Evolutionary conservation across 2,797 vertebrate species (phyloP).

Genomic region (Synanceia verrucosa): DNA sequence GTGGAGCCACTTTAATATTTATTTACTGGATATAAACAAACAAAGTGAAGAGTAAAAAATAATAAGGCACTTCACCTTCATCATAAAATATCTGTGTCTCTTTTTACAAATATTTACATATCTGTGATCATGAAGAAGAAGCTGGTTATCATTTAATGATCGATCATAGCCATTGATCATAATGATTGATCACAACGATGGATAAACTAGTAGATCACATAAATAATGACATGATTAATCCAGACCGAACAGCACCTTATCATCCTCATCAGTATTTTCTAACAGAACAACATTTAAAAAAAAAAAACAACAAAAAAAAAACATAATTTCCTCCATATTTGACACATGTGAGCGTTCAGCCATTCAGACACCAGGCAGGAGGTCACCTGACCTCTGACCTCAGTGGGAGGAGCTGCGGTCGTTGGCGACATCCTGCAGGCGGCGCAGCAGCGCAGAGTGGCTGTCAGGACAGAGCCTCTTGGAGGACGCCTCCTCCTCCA

Average conservation of each 20-base stretch:
- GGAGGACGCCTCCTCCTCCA: slow-evolving; percentile 88
- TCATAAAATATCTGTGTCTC: slow-evolving; percentile 31
- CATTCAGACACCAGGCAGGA: neutral
- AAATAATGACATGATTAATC: too few relatives aligned
- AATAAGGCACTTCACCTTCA: slow-evolving; percentile 62
- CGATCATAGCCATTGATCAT: too few relatives aligned
- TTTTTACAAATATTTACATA: slow-evolving; percentile 68
- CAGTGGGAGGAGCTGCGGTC: slow-evolving; percentile 90
- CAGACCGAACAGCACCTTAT: too few relatives aligned
- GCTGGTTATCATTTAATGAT: too few relatives aligned
- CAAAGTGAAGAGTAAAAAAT: slow-evolving; percentile 36
- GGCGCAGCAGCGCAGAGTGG: slow-evolving; percentile 87
- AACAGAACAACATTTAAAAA: too few relatives aligned
- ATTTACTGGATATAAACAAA: slow-evolving; percentile 21
- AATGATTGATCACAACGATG: too few relatives aligned
- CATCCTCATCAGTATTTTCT: too few relatives aligned
- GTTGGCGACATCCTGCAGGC: slow-evolving; percentile 93
- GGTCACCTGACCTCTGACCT: slow-evolving; percentile 37
- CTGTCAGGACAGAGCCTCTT: slow-evolving; percentile 92
- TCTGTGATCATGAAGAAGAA: neutral
- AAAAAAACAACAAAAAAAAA: too few relatives aligned
- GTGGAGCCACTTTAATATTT: too few relatives aligned
- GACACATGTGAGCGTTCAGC: neutral
- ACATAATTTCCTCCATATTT: too few relatives aligned
- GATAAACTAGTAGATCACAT: too few relatives aligned